Percentiles rank a stretch among this genome's conserved stretches.
Evolutionary conservation across 2,888 invertebrate species (phyloP).

Genomic region (Cephus runcator): DNA sequence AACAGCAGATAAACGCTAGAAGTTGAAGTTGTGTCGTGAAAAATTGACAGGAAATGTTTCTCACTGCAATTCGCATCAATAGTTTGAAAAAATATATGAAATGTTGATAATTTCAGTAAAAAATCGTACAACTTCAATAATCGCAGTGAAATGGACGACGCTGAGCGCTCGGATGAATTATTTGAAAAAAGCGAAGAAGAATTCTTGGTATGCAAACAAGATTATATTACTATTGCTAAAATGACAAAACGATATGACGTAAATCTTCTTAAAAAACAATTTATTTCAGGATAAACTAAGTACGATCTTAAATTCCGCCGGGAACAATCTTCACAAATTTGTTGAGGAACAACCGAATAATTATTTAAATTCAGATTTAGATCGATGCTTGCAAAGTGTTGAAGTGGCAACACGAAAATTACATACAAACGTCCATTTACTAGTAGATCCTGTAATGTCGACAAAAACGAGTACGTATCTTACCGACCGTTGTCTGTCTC

Average conservation of each 20-base stretch:
- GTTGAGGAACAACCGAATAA: constrained; percentile 21
- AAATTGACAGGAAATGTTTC: background rate
- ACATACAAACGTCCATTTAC: background rate
- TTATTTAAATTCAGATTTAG: constrained; percentile 8
- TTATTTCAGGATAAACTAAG: constrained; percentile 5
- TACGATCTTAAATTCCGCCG: constrained; percentile 5
- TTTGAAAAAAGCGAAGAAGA: constrained; percentile 1
- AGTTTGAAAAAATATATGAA: background rate
- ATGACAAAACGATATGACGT: background rate
- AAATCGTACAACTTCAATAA: background rate
- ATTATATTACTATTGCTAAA: background rate
- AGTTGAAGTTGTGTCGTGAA: background rate
- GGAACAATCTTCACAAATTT: constrained; percentile 22
- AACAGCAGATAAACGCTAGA: background rate
- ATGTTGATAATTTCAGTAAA: background rate
- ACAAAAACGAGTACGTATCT: background rate
- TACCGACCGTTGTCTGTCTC: background rate
- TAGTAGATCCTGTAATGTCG: background rate
- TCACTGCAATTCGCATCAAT: background rate
- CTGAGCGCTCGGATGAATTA: background rate
- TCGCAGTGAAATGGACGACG: background rate
- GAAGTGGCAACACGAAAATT: background rate
- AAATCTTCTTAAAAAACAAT: background rate
- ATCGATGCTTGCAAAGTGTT: constrained; percentile 1
- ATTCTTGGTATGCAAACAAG: background rate